Evolutionary conservation across 2,113 vertebrate species (phyloP).

Genomic region (Rostratula benghalensis): DNA sequence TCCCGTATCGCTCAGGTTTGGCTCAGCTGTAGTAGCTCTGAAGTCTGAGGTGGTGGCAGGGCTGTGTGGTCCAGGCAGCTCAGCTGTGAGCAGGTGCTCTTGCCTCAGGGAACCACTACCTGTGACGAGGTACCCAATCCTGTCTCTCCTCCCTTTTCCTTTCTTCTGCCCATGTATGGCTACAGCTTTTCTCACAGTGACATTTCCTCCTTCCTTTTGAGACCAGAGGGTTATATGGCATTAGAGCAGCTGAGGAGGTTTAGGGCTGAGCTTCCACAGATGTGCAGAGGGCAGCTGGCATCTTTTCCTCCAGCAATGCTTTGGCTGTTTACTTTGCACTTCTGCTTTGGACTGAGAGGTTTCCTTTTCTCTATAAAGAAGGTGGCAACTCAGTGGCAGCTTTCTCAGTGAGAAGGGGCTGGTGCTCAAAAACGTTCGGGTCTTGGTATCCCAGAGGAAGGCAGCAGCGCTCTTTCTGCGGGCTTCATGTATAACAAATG

Average conservation of each 20-base stretch:
- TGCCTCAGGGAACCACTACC: not conserved
- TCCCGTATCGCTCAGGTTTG: not conserved
- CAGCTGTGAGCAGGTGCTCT: not conserved
- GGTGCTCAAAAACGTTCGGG: not conserved
- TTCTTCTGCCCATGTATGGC: not conserved
- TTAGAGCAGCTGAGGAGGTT: not conserved
- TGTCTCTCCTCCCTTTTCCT: not conserved
- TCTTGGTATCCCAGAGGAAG: not conserved
- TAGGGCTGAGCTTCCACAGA: not conserved
- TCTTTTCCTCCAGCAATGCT: not conserved
- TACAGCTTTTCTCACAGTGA: not conserved
- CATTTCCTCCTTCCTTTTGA: not conserved
- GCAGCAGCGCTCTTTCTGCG: not conserved
- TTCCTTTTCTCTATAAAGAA: not conserved
- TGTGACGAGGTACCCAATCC: not conserved
- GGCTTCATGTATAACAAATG: not conserved
- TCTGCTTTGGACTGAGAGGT: not conserved
- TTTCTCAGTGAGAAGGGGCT: not conserved
- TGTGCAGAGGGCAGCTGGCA: not conserved
- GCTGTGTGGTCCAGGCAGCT: not conserved
- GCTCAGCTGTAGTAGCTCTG: not conserved
- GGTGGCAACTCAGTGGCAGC: not conserved
- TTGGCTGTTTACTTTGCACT: not conserved
- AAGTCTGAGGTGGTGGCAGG: not conserved
- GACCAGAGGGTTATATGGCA: not conserved